Evolutionary conservation across 2,113 vertebrate genomes (phyloP).

Genomic region (Sardina pilchardus): DNA sequence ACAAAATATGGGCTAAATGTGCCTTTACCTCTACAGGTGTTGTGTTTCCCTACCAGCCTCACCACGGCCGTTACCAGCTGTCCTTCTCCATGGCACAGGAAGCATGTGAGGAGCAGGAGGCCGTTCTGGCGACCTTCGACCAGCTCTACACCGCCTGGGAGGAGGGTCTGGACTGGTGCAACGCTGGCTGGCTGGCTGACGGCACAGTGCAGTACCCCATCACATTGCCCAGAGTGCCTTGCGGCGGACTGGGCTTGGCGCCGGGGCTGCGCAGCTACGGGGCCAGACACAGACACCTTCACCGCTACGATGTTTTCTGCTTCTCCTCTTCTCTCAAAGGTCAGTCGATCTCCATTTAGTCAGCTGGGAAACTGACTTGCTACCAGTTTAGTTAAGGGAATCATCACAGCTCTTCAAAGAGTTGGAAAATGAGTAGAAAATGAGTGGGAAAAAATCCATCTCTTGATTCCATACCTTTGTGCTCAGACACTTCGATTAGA

Average conservation of each 20-base stretch:
- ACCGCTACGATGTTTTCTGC: conserved; percentile 86
- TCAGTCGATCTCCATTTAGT: conserved; percentile 45
- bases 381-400: background rate
- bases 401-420: background rate
- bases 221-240: conserved; percentile 71
- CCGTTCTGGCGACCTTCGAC: conserved; percentile 78
- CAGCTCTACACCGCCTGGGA: conserved; percentile 87
- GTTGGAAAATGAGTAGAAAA: too few species aligned
- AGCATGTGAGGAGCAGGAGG: conserved; percentile 78
- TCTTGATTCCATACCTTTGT: too few species aligned
- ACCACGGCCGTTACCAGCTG: conserved; percentile 77
- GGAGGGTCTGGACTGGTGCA: conserved; percentile 89
- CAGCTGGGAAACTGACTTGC: background rate
- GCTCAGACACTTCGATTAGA: too few species aligned
- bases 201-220: conserved; percentile 87
- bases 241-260: conserved; percentile 72
- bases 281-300: conserved; percentile 68
- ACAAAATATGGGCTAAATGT: background rate
- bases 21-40: conserved; percentile 68
- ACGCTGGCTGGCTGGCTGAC: conserved; percentile 84
- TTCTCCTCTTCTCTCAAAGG: conserved; percentile 77
- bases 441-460: too few species aligned
- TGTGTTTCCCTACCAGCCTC: conserved; percentile 87
- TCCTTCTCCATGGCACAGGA: conserved; percentile 77
- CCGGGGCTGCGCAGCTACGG: conserved; percentile 84